phyloP scores from a whole-genome alignment of 1,140 invertebrate species.

The Bemisia tabaci region DNA sequence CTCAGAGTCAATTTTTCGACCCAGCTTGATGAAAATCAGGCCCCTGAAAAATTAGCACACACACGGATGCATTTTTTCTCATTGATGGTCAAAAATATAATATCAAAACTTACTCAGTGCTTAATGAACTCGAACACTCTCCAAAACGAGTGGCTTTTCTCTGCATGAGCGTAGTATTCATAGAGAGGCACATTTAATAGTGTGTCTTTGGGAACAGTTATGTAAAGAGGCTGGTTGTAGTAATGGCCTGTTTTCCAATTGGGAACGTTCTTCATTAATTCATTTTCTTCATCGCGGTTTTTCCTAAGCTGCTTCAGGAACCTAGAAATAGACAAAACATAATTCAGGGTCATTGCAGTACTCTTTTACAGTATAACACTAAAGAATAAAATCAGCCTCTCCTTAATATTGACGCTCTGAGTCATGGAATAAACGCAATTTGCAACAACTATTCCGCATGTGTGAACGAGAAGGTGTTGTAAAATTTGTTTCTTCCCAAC shows the following conservation, averaged over 20 bases:
- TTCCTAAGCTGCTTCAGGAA: slow-evolving; percentile 59
- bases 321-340: slow-evolving; percentile 26
- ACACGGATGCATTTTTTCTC: too few relatives aligned
- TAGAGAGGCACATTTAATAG: slow-evolving; percentile 43
- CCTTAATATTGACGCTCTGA: background rate
- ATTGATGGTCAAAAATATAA: too few relatives aligned
- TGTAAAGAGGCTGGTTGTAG: slow-evolving; percentile 67
- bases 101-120: slow-evolving; percentile 7
- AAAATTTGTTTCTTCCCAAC: too few relatives aligned
- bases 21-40: too few relatives aligned
- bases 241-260: slow-evolving; percentile 81
- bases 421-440: background rate
- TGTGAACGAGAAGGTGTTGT: too few relatives aligned
- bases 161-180: slow-evolving; percentile 56
- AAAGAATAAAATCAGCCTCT: background rate
- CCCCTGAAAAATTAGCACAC: too few relatives aligned
- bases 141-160: slow-evolving; percentile 29
- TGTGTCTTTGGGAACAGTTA: slow-evolving; percentile 34
- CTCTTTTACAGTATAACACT: background rate
- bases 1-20: too few relatives aligned
- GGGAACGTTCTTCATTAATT: slow-evolving; percentile 74
- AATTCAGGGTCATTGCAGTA: background rate
- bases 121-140: slow-evolving; percentile 8
- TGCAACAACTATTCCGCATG: too few relatives aligned
- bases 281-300: slow-evolving; percentile 69